A percentile compares a stretch with the other conserved stretches of the same genome.
Evolutionary conservation across 2,888 invertebrate genomes (phyloP).

Genomic region (Drosophila dives): DNA sequence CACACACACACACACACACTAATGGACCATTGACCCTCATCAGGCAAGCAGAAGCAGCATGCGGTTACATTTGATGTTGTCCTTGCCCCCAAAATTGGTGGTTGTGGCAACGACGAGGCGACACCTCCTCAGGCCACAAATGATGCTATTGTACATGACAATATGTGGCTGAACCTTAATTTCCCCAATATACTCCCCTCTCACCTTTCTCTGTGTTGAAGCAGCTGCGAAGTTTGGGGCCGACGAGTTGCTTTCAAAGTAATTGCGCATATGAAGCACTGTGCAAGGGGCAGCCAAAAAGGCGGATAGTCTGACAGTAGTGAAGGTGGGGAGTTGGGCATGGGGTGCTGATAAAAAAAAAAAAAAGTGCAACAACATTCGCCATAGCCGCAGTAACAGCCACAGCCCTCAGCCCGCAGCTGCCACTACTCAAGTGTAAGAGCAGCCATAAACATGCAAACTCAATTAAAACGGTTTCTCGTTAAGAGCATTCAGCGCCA

Average conservation of each 20-base stretch:
- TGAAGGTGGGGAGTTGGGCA: neutral
- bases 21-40: slow-evolving; percentile 71
- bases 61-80: slow-evolving; percentile 75
- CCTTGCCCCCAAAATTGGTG: slow-evolving; percentile 44
- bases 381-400: slow-evolving; percentile 27
- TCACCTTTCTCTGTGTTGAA: slow-evolving; percentile 3
- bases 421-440: slow-evolving; percentile 59
- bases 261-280: slow-evolving; percentile 62
- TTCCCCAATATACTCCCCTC: neutral
- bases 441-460: slow-evolving; percentile 82
- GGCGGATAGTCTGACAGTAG: neutral
- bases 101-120: slow-evolving; percentile 27
- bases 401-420: slow-evolving; percentile 9
- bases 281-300: slow-evolving; percentile 10
- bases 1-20: slow-evolving; percentile 18
- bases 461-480: slow-evolving; percentile 82
- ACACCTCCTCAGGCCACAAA: slow-evolving; percentile 61
- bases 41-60: slow-evolving; percentile 54
- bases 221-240: slow-evolving; percentile 8
- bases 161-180: slow-evolving; percentile 60
- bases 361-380: slow-evolving; percentile 46
- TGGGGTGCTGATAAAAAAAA: slow-evolving; percentile 18
- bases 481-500: slow-evolving; percentile 71
- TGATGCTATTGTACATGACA: slow-evolving; percentile 77
- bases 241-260: slow-evolving; percentile 68